Percentiles rank a stretch among this genome's conserved stretches.
Conservation (phyloP, 2,797 vertebrate species). For the Dendrocincla fuliginosa region DNA sequence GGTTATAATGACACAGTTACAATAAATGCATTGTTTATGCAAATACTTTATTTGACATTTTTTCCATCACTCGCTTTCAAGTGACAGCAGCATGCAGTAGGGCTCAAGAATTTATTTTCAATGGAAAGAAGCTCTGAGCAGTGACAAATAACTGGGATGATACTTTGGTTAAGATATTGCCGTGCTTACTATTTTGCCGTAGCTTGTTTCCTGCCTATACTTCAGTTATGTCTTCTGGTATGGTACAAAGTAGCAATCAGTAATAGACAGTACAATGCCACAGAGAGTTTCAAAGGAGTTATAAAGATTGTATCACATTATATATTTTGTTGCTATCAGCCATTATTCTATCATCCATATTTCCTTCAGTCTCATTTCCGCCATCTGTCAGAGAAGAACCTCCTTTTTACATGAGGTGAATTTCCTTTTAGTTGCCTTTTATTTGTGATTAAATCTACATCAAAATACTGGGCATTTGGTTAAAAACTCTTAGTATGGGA, state of each 20-base stretch:
- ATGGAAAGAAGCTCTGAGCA: background rate
- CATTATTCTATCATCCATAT: background rate
- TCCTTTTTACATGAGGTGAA: background rate
- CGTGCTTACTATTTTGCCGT: background rate
- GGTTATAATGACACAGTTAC: background rate
- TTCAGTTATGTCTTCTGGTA: background rate
- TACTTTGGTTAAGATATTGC: background rate
- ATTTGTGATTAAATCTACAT: background rate
- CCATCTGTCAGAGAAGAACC: background rate
- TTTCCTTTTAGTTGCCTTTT: background rate
- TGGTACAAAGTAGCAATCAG: background rate
- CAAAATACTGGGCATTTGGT: background rate
- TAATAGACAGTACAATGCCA: background rate
- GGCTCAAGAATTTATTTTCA: background rate
- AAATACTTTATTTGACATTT: background rate
- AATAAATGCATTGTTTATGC: background rate
- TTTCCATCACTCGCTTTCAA: background rate
- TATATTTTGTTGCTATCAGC: background rate
- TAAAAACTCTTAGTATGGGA: background rate
- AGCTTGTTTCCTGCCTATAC: background rate
- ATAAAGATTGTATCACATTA: background rate
- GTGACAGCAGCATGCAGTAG: background rate
- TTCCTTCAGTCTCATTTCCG: background rate
- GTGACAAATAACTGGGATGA: background rate
- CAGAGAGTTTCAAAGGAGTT: background rate